Conservation (phyloP, 2,888 invertebrate genomes). For the Theodoxus fluviatilis region DNA sequence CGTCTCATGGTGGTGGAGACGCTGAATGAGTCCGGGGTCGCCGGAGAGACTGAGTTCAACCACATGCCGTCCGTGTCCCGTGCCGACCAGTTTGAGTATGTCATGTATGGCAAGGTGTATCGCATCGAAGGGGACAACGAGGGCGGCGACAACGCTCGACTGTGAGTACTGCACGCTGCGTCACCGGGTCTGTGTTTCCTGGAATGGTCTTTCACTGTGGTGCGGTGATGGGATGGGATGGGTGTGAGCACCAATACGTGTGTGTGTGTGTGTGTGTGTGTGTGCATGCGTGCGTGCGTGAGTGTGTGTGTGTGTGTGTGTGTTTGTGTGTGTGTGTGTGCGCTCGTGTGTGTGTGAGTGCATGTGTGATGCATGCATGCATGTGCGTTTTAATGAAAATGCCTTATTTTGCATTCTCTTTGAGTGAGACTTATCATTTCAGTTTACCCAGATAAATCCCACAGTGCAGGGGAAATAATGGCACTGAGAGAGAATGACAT, state of each 20-base stretch:
- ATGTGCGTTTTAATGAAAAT: no score
- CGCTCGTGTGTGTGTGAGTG: no score
- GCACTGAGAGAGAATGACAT: no score
- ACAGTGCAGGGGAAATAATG: no score
- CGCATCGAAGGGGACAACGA: slow-evolving; percentile 94
- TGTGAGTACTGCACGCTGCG: slow-evolving; percentile 41
- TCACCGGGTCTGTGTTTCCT: background rate
- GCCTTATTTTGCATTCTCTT: no score
- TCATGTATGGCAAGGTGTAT: slow-evolving; percentile 98
- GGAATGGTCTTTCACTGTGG: no score
- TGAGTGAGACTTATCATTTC: no score
- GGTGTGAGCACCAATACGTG: background rate
- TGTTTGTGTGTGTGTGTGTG: no score
- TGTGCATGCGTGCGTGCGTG: background rate
- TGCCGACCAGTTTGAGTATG: slow-evolving; percentile 98
- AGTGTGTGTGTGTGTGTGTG: slow-evolving; percentile 7
- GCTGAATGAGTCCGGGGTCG: slow-evolving; percentile 91
- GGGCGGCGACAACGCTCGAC: slow-evolving; percentile 42
- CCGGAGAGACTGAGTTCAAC: slow-evolving; percentile 93
- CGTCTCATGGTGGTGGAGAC: slow-evolving; percentile 94
- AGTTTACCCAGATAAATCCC: no score
- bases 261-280: background rate
- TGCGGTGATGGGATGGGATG: background rate
- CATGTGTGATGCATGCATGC: no score
- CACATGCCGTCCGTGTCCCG: slow-evolving; percentile 74